Conservation (phyloP, 2,797 vertebrate species). For the Eulemur rubriventer region DNA sequence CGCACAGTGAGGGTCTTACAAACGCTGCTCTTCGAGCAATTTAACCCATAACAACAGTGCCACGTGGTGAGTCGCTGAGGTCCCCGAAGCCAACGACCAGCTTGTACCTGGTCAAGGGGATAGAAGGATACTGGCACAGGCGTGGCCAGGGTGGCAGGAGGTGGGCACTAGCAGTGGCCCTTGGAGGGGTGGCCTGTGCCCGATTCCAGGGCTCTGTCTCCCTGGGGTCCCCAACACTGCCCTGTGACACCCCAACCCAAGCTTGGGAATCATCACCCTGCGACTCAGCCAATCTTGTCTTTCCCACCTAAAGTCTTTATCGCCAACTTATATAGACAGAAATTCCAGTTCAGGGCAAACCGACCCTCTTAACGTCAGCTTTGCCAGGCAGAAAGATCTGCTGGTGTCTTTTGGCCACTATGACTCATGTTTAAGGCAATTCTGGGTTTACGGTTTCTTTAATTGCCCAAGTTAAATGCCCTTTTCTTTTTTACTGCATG, state of each 20-base stretch:
- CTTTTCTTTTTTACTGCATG: not conserved
- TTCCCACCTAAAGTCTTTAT: constrained; percentile 69
- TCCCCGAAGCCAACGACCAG: not conserved
- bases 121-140: not conserved
- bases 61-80: not conserved
- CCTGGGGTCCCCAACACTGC: not conserved
- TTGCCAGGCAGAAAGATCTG: constrained; percentile 74
- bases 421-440: constrained; percentile 49
- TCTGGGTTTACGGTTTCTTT: constrained; percentile 57
- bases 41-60: not conserved
- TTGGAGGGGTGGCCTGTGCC: not conserved
- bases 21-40: not conserved
- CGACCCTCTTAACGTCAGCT: constrained; percentile 78
- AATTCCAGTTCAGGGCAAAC: constrained; percentile 60
- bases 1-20: not conserved
- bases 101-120: not conserved
- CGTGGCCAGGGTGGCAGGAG: fast-evolving
- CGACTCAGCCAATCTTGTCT: not conserved
- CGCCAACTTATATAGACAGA: constrained; percentile 62
- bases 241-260: not conserved
- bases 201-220: not conserved
- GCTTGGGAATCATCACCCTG: not conserved
- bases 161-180: not conserved
- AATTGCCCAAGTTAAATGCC: constrained; percentile 66
- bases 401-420: constrained; percentile 71